Evolutionary conservation across 1,140 invertebrate genomes (phyloP).

Genomic region (Mercenaria mercenaria): DNA sequence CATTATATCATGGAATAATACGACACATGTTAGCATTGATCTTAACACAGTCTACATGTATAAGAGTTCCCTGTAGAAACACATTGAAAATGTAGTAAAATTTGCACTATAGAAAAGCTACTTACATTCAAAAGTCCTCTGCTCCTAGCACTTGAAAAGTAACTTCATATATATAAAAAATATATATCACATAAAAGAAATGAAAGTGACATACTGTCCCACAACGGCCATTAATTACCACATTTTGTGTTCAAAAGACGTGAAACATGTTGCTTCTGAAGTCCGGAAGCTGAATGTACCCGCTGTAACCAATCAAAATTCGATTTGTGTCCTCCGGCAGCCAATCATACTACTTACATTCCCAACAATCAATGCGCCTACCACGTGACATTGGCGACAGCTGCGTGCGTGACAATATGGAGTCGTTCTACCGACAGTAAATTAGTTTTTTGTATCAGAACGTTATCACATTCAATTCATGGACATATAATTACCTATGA

Average conservation of each 20-base stretch:
- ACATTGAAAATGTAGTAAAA: too few relatives aligned
- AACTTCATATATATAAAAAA: background rate
- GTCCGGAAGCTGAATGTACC: background rate
- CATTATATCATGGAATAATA: too few relatives aligned
- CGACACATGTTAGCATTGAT: too few relatives aligned
- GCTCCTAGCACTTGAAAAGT: too few relatives aligned
- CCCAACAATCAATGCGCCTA: background rate
- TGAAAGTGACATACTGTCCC: background rate
- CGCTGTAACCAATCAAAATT: background rate
- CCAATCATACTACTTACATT: background rate
- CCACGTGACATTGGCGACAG: background rate
- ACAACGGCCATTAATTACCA: background rate
- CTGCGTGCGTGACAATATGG: conserved; percentile 35
- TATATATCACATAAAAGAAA: background rate
- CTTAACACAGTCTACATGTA: too few relatives aligned
- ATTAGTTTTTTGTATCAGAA: conserved; percentile 28
- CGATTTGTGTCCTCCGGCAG: conserved; percentile 1
- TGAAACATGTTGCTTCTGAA: background rate
- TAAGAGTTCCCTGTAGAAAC: too few relatives aligned
- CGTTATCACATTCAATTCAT: background rate
- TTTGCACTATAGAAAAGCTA: too few relatives aligned
- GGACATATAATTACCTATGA: background rate
- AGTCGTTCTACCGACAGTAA: background rate
- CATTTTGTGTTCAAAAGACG: background rate
- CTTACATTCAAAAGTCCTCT: too few relatives aligned